Evolutionary conservation across 53 echinoderm and acorn worm genomes (phyloP), one percentile per base, ranked within the genome.

Genomic region (Apostichopus leukothele): DNA sequence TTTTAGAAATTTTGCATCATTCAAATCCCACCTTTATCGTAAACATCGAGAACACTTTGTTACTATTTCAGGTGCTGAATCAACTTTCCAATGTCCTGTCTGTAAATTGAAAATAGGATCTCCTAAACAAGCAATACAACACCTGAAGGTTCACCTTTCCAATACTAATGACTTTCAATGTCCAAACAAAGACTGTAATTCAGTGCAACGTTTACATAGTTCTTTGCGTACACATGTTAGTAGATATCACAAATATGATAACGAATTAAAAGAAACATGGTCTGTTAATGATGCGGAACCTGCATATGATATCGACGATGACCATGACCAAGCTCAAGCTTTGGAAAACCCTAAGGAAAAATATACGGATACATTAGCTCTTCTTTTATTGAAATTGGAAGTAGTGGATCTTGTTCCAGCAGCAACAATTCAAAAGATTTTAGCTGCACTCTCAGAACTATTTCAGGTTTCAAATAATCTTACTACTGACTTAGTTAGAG

Each of bases 341-440:
- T 18, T 50, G 4, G 78, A 78, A 78, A 51, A 13, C 50, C 9
- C 7, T 51, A 78, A 78, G 0, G 78, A 78, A 78, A 78, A 78
- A 50, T 78, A 78, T 50, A 78, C 78, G 1, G 13, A 10, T 51
- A 51, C 78, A 78, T 78, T 78, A 52, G 78, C 78, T 78, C 51
- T 78, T 78, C 52, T 51, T 9, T 78, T 78, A 50, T 50, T 78
- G 18, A 78, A 78, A 50, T 78, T 78, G 12, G 52, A 78, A 78
- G 78, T 78, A 78, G 78, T 78, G 1, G 78, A 78, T 50, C 78
- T 78, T 78, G 78, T 78, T 78, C 78, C 78, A 78, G 25, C 78
- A 7, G 25, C 78, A 39, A 78, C 78, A 50, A 78, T 78, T 50
- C 78, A 78, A 78, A 78, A 78, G 25, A 78, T 78, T 78, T 50